Conservation (phyloP, 2,888 invertebrate genomes). For the Thera obeliscata region DNA sequence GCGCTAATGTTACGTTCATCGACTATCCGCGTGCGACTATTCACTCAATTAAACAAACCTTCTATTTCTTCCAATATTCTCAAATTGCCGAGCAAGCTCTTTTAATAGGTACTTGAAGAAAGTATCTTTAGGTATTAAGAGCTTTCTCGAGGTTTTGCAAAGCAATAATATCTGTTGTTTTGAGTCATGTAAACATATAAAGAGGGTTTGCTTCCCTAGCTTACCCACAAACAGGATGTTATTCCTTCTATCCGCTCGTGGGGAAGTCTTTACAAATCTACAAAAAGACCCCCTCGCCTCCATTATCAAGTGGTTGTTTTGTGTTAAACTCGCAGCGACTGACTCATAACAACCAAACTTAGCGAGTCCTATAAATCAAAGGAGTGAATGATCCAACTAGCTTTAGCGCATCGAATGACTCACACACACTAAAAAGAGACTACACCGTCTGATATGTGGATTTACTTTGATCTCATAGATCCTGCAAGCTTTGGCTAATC, state of each 20-base stretch:
- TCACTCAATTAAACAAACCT: constrained; percentile 14
- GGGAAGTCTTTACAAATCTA: constrained; percentile 14
- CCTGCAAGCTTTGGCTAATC: background rate
- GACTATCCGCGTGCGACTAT: constrained; percentile 53
- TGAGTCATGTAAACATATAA: constrained; percentile 4
- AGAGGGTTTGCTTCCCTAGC: constrained; percentile 10
- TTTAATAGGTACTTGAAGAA: no score
- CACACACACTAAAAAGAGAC: constrained; percentile 6
- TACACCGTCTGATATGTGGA: background rate
- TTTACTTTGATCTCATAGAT: background rate
- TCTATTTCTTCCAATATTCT: no score
- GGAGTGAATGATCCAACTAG: constrained; percentile 1
- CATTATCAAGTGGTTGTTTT: constrained; percentile 10
- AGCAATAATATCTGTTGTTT: background rate
- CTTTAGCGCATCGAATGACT: constrained; percentile 4
- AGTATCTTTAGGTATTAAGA: no score
- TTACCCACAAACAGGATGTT: constrained; percentile 19
- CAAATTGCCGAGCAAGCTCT: no score
- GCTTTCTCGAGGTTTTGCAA: background rate
- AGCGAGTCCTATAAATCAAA: constrained; percentile 7
- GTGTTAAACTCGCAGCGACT: constrained; percentile 4
- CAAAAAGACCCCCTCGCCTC: constrained; percentile 2
- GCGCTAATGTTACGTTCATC: constrained; percentile 48
- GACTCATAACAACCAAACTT: constrained; percentile 11
- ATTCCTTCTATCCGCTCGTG: constrained; percentile 7